Evolutionary conservation across 2,888 invertebrate species (phyloP).

Genomic region (Ephialtes manifestator): DNA sequence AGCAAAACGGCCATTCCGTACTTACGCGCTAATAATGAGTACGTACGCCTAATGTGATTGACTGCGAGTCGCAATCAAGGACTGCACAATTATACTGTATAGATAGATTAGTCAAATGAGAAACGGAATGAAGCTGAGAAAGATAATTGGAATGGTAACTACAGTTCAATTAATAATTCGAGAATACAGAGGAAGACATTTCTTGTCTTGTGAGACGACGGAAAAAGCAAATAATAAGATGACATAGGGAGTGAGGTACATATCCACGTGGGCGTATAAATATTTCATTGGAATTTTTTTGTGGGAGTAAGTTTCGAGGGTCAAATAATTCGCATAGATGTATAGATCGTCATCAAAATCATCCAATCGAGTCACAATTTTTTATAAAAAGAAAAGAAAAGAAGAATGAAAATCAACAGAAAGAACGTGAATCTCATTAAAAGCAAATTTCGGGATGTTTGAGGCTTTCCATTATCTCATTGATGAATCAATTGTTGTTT

Average conservation of each 20-base stretch:
- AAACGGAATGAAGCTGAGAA: constrained; percentile 72
- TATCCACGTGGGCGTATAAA: constrained; percentile 65
- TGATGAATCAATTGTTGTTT: constrained; percentile 47
- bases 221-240: constrained; percentile 47
- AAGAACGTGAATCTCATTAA: constrained; percentile 30
- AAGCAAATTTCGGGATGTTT: constrained; percentile 41
- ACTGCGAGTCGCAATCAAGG: constrained; percentile 66
- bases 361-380: constrained; percentile 53
- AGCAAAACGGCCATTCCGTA: constrained; percentile 24
- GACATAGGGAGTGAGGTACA: constrained; percentile 65
- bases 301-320: constrained; percentile 51
- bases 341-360: constrained; percentile 57
- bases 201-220: constrained; percentile 43
- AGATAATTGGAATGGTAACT: constrained; percentile 70
- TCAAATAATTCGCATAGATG: constrained; percentile 32
- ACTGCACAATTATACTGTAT: constrained; percentile 83
- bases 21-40: background rate
- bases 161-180: constrained; percentile 72
- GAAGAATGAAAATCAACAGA: constrained; percentile 17
- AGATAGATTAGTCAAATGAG: constrained; percentile 73
- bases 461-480: constrained; percentile 52
- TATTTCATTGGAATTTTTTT: constrained; percentile 49
- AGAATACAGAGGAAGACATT: constrained; percentile 34
- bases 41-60: constrained; percentile 50
- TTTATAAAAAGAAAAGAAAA: constrained; percentile 56